Conservation (phyloP, 2,797 vertebrate species). For the Allobates femoralis region DNA sequence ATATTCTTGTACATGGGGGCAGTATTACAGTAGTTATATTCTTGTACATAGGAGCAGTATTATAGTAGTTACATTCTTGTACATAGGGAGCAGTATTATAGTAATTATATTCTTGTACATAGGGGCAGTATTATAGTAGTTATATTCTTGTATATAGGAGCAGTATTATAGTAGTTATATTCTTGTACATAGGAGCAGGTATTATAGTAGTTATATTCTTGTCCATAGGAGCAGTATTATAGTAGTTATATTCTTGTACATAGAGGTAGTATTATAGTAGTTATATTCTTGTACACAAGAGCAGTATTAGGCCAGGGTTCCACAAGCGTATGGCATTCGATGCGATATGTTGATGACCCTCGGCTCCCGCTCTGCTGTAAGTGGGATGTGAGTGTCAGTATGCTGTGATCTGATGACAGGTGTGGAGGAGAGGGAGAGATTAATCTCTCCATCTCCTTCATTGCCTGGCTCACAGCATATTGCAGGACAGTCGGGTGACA, state of each 20-base stretch:
- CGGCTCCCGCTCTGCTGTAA: too few relatives aligned
- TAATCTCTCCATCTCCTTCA: too few relatives aligned
- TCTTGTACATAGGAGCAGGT: constrained; percentile 1
- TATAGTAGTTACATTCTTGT: constrained; percentile 8
- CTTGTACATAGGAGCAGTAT: constrained; percentile 2
- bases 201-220: background rate
- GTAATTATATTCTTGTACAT: too few relatives aligned
- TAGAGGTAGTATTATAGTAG: background rate
- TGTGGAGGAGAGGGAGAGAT: too few relatives aligned
- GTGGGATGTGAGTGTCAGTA: too few relatives aligned
- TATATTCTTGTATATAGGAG: background rate
- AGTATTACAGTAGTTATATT: constrained; percentile 6
- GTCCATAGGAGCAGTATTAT: background rate
- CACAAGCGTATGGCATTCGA: too few relatives aligned
- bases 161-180: constrained; percentile 13
- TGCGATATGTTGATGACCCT: too few relatives aligned
- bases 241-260: too few relatives aligned
- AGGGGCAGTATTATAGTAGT: background rate
- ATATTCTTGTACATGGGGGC: background rate
- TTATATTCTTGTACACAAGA: background rate
- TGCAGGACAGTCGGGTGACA: too few relatives aligned
- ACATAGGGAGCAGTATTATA: background rate
- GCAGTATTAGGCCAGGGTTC: too few relatives aligned
- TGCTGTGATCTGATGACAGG: too few relatives aligned
- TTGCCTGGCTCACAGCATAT: too few relatives aligned